Conservation (phyloP, 2,888 invertebrate species). For the Melanophora roralis region DNA sequence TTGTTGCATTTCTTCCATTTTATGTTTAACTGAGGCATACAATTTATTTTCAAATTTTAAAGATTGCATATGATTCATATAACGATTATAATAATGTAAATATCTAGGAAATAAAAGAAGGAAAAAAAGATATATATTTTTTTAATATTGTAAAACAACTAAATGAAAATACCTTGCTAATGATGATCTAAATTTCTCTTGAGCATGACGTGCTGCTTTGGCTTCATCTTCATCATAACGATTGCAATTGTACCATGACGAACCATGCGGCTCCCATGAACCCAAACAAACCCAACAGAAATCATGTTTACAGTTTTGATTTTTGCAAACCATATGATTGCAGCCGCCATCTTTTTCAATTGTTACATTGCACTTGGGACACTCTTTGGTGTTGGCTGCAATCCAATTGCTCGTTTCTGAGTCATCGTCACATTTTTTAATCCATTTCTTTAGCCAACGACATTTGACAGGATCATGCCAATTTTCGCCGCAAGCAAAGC, state of each 20-base stretch:
- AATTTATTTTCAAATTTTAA: slow-evolving; percentile 98
- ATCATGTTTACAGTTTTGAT: slow-evolving; percentile 97
- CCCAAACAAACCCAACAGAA: slow-evolving; percentile 99
- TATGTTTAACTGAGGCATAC: slow-evolving; percentile 95
- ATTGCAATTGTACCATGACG: slow-evolving; percentile 99
- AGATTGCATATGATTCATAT: slow-evolving; percentile 99
- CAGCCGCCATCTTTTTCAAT: slow-evolving; percentile 98
- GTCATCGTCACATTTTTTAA: slow-evolving; percentile 99
- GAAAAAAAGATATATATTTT: too few species aligned
- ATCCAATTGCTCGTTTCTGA: slow-evolving; percentile 99
- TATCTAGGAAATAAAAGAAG: slow-evolving; percentile 81
- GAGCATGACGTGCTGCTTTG: slow-evolving; percentile 96
- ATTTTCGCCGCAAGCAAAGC: slow-evolving; percentile 96
- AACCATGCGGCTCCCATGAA: slow-evolving; percentile 99
- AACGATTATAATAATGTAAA: slow-evolving; percentile 98
- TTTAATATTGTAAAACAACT: too few species aligned
- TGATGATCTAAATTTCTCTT: slow-evolving; percentile 94
- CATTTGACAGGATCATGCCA: slow-evolving; percentile 99
- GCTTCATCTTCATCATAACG: slow-evolving; percentile 98
- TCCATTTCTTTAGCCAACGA: slow-evolving; percentile 94
- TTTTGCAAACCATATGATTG: slow-evolving; percentile 99
- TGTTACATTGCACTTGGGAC: slow-evolving; percentile 98
- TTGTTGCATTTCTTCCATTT: slow-evolving; percentile 99
- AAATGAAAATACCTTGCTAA: slow-evolving; percentile 87
- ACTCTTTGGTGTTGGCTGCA: slow-evolving; percentile 99